Evolutionary conservation across 1,140 invertebrate species (phyloP).

Genomic region (Danaus plexippus): DNA sequence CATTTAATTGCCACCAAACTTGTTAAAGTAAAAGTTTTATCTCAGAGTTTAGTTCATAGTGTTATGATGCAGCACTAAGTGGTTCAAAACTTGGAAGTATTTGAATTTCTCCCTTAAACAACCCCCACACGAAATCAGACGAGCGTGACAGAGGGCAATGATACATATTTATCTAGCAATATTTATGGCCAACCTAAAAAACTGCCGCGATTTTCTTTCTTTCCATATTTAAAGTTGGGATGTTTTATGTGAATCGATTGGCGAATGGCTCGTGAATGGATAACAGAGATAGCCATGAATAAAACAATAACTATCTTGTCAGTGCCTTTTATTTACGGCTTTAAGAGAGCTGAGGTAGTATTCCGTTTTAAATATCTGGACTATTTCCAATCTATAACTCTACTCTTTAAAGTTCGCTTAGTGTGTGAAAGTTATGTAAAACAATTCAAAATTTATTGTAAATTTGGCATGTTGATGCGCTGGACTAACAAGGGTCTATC

Average conservation of each 20-base stretch:
- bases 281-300: conserved; percentile 27
- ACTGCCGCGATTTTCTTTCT: conserved; percentile 46
- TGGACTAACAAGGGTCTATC: conserved; percentile 9
- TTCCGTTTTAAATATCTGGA: not conserved
- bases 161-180: conserved; percentile 68
- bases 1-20: no score
- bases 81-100: conserved; percentile 33
- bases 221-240: conserved; percentile 64
- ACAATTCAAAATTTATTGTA: no score
- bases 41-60: no score
- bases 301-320: conserved; percentile 26
- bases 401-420: not conserved
- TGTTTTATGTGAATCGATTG: conserved; percentile 46
- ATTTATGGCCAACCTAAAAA: conserved; percentile 57
- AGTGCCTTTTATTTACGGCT: conserved; percentile 12
- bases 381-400: not conserved
- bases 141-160: conserved; percentile 50
- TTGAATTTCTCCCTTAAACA: conserved; percentile 34
- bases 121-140: conserved; percentile 26
- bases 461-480: not conserved
- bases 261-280: conserved; percentile 33
- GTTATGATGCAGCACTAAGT: no score
- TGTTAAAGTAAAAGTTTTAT: not conserved
- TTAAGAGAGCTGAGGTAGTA: not conserved
- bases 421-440: no score